Evolutionary conservation across 2,888 invertebrate genomes (phyloP), one percentile per base, ranked within the genome.

Genomic region (Agonopterix alstromeriana): DNA sequence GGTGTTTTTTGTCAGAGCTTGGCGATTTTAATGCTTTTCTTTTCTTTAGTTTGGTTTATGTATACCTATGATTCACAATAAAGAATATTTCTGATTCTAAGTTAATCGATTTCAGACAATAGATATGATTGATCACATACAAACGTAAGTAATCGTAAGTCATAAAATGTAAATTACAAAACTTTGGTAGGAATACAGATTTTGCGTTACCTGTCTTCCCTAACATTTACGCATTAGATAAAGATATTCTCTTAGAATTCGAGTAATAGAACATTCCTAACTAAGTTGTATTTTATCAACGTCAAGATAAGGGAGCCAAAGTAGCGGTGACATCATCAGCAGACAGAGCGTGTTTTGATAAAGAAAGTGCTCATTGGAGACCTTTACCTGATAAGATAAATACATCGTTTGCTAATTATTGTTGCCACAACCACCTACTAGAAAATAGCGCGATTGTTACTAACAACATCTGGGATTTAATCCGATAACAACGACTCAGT

Each of bases 331-430:
- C 86, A 83, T 88, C 88, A 87, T 65, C 75, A 59, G 68, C 56
- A 61, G 67, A 70, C 72, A 79, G 71, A 67, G 75, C 65, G 63
- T 60, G 66, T 61, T 65, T 71, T 71, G 83, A 85, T 84, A 82
- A 85, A 81, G 84, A 82, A 82, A 82, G 73, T 77, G 72, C 67
- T 76, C 76, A 77, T 73, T 80, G 77, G 74, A 75, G 79, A 78
- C 76, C 77, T 78, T 74, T 73, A 66, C 60, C 59, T 61, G 77
- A 80, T 79, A 80, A 79, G 76, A 77, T 73, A 71, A 65, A 67
- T 62, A 68, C 27, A 5, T 27, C 27, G 65, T 70, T 75, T 63
- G 75, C 73, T 66, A 70, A 75, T 72, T 66, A 49, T n/a, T 8
- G 46, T 14, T 17, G 17, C 14, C 8, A 40, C 9, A 38, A 14